phyloP scores from a whole-genome alignment of 1,140 invertebrate genomes.

The Belonocnema kinseyi region DNA sequence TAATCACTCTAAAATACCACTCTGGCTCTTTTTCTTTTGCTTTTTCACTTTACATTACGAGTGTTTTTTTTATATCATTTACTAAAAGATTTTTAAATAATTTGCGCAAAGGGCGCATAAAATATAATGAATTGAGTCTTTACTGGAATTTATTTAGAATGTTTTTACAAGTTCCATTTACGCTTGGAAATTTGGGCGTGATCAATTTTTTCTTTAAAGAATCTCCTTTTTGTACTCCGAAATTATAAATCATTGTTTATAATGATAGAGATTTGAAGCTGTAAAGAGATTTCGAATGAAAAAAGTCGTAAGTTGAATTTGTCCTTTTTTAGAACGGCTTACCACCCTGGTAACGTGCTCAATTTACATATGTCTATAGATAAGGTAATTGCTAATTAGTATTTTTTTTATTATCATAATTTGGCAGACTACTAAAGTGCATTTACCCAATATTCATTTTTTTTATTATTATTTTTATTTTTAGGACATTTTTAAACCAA shows the following conservation, averaged over 20 bases:
- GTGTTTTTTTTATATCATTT: too few species aligned
- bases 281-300: neutral
- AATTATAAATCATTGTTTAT: neutral
- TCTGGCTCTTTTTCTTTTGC: too few species aligned
- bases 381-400: neutral
- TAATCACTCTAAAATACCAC: neutral
- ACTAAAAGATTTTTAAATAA: too few species aligned
- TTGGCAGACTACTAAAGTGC: neutral
- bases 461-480: neutral
- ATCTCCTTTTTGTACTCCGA: neutral
- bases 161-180: too few species aligned
- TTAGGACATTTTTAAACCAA: neutral
- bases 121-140: too few species aligned
- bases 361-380: neutral
- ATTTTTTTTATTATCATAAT: neutral
- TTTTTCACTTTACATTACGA: too few species aligned
- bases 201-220: neutral
- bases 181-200: too few species aligned
- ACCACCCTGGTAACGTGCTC: neutral
- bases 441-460: neutral
- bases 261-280: neutral
- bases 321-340: neutral
- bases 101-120: too few species aligned
- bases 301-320: neutral
- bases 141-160: neutral